Conservation (phyloP, 2,113 vertebrate species). For the Mellivora capensis region DNA sequence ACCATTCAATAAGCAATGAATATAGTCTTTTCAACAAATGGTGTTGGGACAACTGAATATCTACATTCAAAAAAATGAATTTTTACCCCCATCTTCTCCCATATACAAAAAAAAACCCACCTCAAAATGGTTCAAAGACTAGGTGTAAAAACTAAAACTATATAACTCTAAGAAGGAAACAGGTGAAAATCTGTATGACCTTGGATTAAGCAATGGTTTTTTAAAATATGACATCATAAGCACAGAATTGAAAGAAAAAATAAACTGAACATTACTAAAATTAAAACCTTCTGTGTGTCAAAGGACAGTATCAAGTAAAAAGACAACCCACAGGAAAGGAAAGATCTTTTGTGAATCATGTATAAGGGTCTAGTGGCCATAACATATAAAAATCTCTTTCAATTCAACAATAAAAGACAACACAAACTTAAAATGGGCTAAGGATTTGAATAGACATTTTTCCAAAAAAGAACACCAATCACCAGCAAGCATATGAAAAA, state of each 20-base stretch:
- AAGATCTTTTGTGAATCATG: background rate
- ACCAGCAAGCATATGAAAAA: constrained; percentile 19
- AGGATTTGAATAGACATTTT: background rate
- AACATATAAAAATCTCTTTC: background rate
- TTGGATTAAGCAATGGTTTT: background rate
- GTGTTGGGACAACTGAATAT: constrained; percentile 3
- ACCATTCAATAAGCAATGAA: constrained; percentile 1
- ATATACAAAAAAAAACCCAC: constrained; percentile 13
- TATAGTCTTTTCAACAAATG: constrained; percentile 23
- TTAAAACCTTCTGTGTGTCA: background rate
- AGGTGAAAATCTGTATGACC: background rate
- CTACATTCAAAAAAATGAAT: background rate
- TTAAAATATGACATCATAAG: background rate
- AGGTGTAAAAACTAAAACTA: background rate
- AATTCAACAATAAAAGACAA: constrained; percentile 21
- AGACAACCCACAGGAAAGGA: background rate
- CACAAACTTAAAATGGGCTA: constrained; percentile 4
- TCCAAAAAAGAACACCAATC: constrained; percentile 1
- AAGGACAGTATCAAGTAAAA: background rate
- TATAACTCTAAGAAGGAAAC: constrained; percentile 8
- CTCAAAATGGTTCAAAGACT: constrained; percentile 17
- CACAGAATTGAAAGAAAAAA: background rate
- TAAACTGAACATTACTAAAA: background rate
- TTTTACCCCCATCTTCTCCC: background rate
- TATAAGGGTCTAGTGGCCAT: background rate